These are phyloP conservation scores for Liasis olivaceus DNA, from an alignment of 2,797 vertebrate genomes.

Conservation along the genomic window DNA sequence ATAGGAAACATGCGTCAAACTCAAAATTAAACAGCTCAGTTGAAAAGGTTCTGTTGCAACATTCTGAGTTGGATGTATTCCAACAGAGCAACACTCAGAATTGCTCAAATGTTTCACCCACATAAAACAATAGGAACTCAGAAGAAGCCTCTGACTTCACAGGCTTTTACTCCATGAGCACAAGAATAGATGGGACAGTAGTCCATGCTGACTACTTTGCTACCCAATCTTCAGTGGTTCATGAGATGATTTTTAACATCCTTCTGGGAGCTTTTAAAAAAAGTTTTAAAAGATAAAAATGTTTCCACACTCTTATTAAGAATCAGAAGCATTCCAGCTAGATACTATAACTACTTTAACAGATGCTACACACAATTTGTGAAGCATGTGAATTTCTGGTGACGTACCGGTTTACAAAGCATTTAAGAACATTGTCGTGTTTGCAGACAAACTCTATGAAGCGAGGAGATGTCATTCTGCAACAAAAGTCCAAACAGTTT, in stretches of 20 bases:
- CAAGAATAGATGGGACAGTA: background rate
- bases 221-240: background rate
- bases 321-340: constrained; percentile 19
- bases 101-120: background rate
- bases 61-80: background rate
- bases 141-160: background rate
- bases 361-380: background rate
- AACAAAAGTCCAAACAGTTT: constrained; percentile 25
- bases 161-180: background rate
- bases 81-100: background rate
- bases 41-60: background rate
- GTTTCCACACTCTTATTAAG: background rate
- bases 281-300: background rate
- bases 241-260: background rate
- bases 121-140: background rate
- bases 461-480: constrained; percentile 95
- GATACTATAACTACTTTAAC: background rate
- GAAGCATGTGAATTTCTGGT: background rate
- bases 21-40: background rate
- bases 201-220: background rate
- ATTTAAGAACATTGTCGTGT: constrained; percentile 96
- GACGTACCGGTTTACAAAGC: constrained; percentile 94
- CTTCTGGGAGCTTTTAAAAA: background rate
- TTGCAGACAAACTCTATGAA: constrained; percentile 99
- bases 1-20: background rate